Base-by-base conservation (phyloP, 92 coral and sea anemone genomes). In the Epizoanthus stellaris region DNA sequence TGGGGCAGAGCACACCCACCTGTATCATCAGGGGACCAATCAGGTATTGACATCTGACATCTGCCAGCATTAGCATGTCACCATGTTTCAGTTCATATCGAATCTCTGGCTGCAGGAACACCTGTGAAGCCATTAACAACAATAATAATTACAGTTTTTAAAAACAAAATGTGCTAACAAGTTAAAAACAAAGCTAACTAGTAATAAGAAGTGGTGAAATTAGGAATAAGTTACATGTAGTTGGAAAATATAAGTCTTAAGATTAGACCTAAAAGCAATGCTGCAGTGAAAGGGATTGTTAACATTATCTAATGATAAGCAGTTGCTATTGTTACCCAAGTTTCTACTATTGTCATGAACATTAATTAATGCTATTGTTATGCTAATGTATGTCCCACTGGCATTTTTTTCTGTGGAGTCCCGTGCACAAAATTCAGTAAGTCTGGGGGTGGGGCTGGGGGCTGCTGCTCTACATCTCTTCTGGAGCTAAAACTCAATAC, bases 51-150 rank as follows among this genome's bases (percentile, higher is more conserved):
- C 98, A 96, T 60, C 77, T 89, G 63, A 93, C 82, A 79, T 96
- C 99, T 23, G 98, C 99, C 15, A 96, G 56, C 10, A 92, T 94
- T 23, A 96, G 64, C 93, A 94, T 90, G 77, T 94, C 95, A 7
- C 95, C 93, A 89, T 89, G 86, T 45, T 89, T 89, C 58, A 96
- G 88, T 54, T 96, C 98, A 83, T 96, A 96, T 36, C 98, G 82
- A 14, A 95, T 85, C 11, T 86, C 89, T 39, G 99, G 99, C 76
- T 91, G 89, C 67, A 96, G 82, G 66, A 92, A 72, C 53, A 90
- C 90, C 98, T 96, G 30, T 4, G 49, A 6, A 34, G 49, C 12
- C 20, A 68, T 68, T 38, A 17, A 49, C 47, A 16, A 63, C 58
- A 36, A 43, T 45, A 39, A 59, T 70, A 5, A 40, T 19, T 39